Percentiles rank a stretch among this genome's conserved stretches.
These are phyloP conservation scores for Luidia sarsii DNA, from an alignment of 53 echinoderm and acorn worm genomes.

Conservation along the genomic window DNA sequence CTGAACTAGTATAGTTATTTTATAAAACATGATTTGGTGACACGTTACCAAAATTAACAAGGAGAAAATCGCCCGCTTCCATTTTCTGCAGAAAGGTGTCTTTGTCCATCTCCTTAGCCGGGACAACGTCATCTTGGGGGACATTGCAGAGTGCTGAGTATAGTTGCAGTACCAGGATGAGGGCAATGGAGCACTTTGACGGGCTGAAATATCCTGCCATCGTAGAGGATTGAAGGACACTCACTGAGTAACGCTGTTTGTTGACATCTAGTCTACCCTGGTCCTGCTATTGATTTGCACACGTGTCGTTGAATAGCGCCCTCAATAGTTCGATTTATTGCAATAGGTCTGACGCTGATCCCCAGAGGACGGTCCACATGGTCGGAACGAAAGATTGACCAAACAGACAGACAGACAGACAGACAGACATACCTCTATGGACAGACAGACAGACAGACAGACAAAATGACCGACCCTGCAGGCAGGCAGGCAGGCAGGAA, in stretches of 20 bases:
- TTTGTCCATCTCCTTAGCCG: not conserved
- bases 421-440: no score
- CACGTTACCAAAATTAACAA: constrained; percentile 63
- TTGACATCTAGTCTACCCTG: not conserved
- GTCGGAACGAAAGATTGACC: no score
- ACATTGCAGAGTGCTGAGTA: not conserved
- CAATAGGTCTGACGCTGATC: no score
- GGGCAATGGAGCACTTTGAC: not conserved
- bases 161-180: not conserved
- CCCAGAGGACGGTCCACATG: no score
- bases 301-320: constrained; percentile 50
- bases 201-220: not conserved
- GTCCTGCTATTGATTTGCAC: constrained; percentile 2
- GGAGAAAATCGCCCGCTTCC: constrained; percentile 44
- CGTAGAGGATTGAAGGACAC: not conserved
- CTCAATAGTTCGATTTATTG: constrained; percentile 23
- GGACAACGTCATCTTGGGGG: not conserved
- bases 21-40: not conserved
- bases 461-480: no score
- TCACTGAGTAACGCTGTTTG: not conserved
- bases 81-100: constrained; percentile 32
- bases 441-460: no score
- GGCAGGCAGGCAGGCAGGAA: no score
- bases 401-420: no score
- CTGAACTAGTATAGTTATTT: no score